These are phyloP conservation scores for Hypomecis atomaria DNA, from an alignment of 2,888 invertebrate species.

Conservation along the genomic window DNA sequence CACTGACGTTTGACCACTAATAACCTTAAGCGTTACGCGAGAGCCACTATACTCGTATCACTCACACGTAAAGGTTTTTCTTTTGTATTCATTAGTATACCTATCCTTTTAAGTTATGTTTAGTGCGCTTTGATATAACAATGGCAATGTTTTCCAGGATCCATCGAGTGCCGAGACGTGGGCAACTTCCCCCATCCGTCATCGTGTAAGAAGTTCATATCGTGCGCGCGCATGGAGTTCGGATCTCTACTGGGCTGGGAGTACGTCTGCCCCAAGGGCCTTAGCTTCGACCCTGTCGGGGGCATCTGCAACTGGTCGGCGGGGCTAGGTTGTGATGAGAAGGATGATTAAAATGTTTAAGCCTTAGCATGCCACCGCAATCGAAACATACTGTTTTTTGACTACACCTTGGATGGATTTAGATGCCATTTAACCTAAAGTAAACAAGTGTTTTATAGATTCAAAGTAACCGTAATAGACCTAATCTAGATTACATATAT, in stretches of 20 bases:
- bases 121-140: too few relatives aligned
- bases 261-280: constrained; percentile 93
- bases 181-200: constrained; percentile 96
- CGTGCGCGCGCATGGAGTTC: constrained; percentile 91
- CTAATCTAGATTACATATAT: too few relatives aligned
- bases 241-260: constrained; percentile 93
- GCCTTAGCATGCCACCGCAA: background rate
- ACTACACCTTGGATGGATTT: too few relatives aligned
- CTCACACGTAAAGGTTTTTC: too few relatives aligned
- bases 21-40: too few relatives aligned
- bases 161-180: constrained; percentile 93
- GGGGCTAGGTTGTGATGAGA: constrained; percentile 90
- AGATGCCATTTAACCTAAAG: too few relatives aligned
- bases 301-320: constrained; percentile 96
- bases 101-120: background rate
- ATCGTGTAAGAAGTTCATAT: constrained; percentile 96
- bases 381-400: background rate
- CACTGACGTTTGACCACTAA: too few relatives aligned
- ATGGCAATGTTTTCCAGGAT: constrained; percentile 70
- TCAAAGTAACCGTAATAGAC: too few relatives aligned
- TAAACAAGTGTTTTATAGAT: too few relatives aligned
- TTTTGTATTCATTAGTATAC: too few relatives aligned
- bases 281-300: constrained; percentile 95
- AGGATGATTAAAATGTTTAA: constrained; percentile 49
- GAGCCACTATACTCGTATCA: too few relatives aligned